phyloP scores from a whole-genome alignment of 2,113 vertebrate genomes.

The Burhinus oedicnemus region DNA sequence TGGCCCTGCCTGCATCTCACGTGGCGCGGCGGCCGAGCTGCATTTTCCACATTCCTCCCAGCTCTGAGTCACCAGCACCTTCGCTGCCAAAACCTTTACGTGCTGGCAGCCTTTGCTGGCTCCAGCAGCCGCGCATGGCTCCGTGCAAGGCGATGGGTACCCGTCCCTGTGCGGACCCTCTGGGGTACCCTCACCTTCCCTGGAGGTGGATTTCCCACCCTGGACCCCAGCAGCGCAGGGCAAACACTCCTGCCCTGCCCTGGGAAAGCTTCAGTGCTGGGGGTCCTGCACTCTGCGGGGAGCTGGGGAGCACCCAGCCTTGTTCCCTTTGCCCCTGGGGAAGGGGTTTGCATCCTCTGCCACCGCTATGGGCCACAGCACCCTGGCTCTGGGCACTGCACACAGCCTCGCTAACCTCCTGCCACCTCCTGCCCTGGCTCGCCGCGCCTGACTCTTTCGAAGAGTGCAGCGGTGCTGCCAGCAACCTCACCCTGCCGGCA shows the following conservation, averaged over 20 bases:
- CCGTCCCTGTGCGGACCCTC: not conserved
- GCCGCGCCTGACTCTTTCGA: not conserved
- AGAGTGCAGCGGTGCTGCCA: not conserved
- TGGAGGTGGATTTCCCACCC: not conserved
- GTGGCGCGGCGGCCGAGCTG: not conserved
- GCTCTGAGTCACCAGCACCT: not conserved
- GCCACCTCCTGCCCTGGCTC: not conserved
- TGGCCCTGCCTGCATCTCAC: constrained; percentile 45
- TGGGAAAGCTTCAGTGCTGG: not conserved
- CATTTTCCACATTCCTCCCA: constrained; percentile 58
- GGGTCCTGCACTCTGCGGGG: rapidly evolving
- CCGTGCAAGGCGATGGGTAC: rapidly evolving
- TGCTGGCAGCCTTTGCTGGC: not conserved
- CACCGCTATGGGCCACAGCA: rapidly evolving
- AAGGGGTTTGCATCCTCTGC: not conserved
- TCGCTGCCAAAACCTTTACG: not conserved
- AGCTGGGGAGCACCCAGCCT: rapidly evolving
- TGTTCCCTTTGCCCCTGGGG: not conserved
- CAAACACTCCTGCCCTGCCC: not conserved
- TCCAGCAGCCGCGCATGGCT: rapidly evolving
- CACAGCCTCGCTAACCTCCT: not conserved
- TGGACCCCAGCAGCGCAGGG: rapidly evolving
- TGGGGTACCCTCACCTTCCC: not conserved
- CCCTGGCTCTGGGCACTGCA: not conserved
- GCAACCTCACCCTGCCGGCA: not conserved